Base-by-base conservation (phyloP, 2,888 invertebrate genomes). In the Dione juno region DNA sequence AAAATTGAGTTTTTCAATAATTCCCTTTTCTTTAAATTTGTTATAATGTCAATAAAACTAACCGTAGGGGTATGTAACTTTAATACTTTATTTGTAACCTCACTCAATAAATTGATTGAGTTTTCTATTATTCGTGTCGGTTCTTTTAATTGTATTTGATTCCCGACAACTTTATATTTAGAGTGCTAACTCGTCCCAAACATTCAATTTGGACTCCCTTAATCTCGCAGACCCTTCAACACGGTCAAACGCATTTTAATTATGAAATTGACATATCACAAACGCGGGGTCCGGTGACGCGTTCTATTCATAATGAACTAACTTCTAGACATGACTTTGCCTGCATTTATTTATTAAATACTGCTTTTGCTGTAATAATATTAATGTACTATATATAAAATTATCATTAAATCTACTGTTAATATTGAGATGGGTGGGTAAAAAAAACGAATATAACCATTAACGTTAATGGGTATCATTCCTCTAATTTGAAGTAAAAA, bases 191-290 rank as follows among this genome's bases (percentile, higher is more conserved):
- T 82, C 84, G 81, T 79, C 76, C 79, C 79, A 83, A 82, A 84
- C 84, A 88, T 90, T 87, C 82, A 90, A 88, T 90, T 89, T 86
- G 82, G 80, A 79, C 76, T 82, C 84, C 82, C 84, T 83, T 90
- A 92, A 92, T 91, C 90, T 87, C 74, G 71, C 79, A 71, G 80
- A 83, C 86, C 86, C 87, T 84, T 79, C 76, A 77, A 78, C 76
- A 91, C 90, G 92, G 93, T 93, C 92, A 92, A 90, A 89, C 88
- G 92, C 87, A 89, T 90, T 92, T 90, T 90, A 93, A 92, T 92
- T 92, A 92, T 89, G 87, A 88, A 92, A 92, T 92, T 93, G 93
- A 92, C 92, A 93, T 92, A 89, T 92, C 90, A 85, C 84, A 82
- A 83, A 78, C 76, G 73, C 75, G 80, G 78, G 54, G 19, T 10